phyloP scores from a whole-genome alignment of 2,797 vertebrate genomes.

The Myotis daubentonii region DNA sequence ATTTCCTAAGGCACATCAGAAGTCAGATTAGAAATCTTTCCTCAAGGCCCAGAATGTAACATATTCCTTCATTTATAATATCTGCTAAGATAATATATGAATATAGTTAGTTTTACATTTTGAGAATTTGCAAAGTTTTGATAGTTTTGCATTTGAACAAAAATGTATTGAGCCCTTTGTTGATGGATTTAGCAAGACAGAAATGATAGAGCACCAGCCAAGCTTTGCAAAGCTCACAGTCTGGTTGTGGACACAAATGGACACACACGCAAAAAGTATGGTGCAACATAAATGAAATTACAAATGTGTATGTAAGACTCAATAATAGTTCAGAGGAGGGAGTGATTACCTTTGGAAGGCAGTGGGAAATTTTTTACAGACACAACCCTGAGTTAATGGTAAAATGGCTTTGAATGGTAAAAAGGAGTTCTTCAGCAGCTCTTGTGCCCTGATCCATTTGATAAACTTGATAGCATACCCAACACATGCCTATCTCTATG shows the following conservation, averaged over 20 bases:
- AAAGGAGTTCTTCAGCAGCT: background rate
- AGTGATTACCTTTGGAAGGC: background rate
- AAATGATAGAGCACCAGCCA: background rate
- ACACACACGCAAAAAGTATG: background rate
- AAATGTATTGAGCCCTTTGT: background rate
- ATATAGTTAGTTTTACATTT: background rate
- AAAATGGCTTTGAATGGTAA: background rate
- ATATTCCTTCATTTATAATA: conserved; percentile 1
- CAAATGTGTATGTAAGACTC: background rate
- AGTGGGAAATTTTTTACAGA: background rate
- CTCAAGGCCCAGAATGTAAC: background rate
- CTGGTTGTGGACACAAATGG: background rate
- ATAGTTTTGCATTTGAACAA: conserved; percentile 18
- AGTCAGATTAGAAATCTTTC: conserved; percentile 7
- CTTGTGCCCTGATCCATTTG: background rate
- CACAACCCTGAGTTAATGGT: conserved; percentile 1
- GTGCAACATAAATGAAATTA: conserved; percentile 19
- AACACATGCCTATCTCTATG: background rate
- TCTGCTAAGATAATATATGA: background rate
- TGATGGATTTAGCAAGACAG: background rate
- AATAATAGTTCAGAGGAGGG: background rate
- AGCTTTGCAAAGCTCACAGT: background rate
- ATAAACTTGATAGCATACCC: background rate
- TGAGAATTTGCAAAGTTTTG: background rate
- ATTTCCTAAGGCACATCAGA: background rate